Percentiles rank a stretch among this genome's conserved stretches.
Evolutionary conservation across 2,888 invertebrate genomes (phyloP).

Genomic region (Tyria jacobaeae): DNA sequence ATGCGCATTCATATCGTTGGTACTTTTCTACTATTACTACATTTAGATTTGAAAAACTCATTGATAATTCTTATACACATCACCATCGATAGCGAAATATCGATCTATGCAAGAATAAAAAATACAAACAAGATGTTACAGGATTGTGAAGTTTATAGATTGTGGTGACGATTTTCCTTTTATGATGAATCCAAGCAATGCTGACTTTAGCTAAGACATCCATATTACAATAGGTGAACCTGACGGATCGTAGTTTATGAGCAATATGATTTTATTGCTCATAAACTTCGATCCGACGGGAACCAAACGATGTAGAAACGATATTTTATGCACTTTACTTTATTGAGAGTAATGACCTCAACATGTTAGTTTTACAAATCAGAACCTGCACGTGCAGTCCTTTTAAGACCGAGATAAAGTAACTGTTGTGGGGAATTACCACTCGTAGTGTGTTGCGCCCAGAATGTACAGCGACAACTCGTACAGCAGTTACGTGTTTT

Average conservation of each 20-base stretch:
- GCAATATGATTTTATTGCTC: constrained; percentile 1
- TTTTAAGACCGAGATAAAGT: neutral
- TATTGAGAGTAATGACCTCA: neutral
- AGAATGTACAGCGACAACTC: no score
- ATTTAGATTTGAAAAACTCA: no score
- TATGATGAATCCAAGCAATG: neutral
- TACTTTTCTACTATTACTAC: no score
- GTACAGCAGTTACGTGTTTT: no score
- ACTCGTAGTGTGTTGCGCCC: no score
- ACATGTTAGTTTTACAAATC: neutral
- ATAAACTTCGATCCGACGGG: constrained; percentile 1
- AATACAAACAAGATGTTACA: neutral
- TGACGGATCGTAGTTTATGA: constrained; percentile 1
- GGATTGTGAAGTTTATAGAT: neutral
- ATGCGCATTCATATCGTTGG: no score
- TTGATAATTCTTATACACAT: no score
- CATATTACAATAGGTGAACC: constrained; percentile 1
- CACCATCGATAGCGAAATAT: no score
- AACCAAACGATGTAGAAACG: constrained; percentile 5
- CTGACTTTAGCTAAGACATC: neutral
- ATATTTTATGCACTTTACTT: neutral
- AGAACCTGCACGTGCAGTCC: neutral
- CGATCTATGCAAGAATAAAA: no score
- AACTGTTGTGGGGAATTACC: no score
- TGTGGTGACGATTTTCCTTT: neutral